phyloP scores from a whole-genome alignment of 1,140 invertebrate species.

The Oreohelix idahoensis region DNA sequence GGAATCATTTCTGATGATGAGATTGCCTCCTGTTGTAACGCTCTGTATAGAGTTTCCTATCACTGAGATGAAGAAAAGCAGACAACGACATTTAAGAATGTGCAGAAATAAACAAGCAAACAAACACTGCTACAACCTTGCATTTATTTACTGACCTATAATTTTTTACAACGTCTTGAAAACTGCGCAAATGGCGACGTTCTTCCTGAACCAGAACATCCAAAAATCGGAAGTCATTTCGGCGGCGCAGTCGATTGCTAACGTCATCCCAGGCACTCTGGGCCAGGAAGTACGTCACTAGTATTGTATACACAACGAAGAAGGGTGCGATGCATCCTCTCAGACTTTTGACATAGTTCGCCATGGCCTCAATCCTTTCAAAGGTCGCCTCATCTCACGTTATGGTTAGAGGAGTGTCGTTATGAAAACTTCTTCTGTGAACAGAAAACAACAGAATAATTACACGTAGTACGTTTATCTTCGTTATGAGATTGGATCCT shows the following conservation, averaged over 20 bases:
- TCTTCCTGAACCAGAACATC: constrained; percentile 33
- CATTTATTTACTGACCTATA: constrained; percentile 7
- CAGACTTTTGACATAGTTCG: constrained; percentile 4
- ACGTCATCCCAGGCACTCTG: constrained; percentile 22
- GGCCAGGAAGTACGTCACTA: constrained; percentile 18
- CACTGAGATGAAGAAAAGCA: too few species aligned
- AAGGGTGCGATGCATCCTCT: background rate
- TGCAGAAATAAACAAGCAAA: too few species aligned
- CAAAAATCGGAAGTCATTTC: constrained; percentile 7
- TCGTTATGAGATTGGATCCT: too few species aligned
- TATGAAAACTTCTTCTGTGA: background rate
- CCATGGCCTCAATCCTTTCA: background rate
- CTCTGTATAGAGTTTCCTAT: too few species aligned
- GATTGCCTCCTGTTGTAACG: too few species aligned
- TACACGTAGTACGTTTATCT: too few species aligned
- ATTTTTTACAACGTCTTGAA: constrained; percentile 24
- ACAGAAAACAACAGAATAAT: too few species aligned
- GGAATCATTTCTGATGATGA: too few species aligned
- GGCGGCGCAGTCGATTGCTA: background rate
- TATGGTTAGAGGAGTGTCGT: background rate
- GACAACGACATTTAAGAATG: too few species aligned
- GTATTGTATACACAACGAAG: constrained; percentile 14
- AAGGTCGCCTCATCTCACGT: background rate
- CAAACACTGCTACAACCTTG: too few species aligned
- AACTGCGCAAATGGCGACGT: constrained; percentile 24